Evolutionary conservation across 2,888 invertebrate genomes (phyloP), one percentile per base, ranked within the genome.

Genomic region (Serripes groenlandicus): DNA sequence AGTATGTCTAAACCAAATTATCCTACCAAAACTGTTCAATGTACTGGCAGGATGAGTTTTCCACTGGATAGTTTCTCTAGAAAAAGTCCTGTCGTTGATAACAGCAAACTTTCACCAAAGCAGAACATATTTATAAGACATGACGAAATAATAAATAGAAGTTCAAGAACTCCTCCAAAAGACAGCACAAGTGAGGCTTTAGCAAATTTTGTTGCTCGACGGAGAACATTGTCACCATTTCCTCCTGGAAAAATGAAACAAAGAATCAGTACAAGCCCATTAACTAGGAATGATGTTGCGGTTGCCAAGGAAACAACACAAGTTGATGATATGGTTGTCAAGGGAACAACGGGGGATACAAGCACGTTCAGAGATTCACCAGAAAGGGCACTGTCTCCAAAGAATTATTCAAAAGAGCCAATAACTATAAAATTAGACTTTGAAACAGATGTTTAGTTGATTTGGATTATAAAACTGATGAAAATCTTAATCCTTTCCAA

Each of bases 171-270:
- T 3, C n/a, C 54, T 28, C 70, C 54, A 9, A 52, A 68, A 23
- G 66, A 32, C 26, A 37, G 42, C 26, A 62, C 72, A 49, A 71
- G 76, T 30, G 79, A 77, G 34, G 85, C 80, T 9, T 49, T 86
- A 26, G 82, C 82, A 30, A 78, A 62, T 18, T 86, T 86, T 81
- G 82, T 86, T 11, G 85, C 85, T 32, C 71, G 85, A 21, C 70
- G 85, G 37, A 82, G 73, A 66, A 86, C 85, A 18, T 58, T 80
- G 42, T 86, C 85, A 3, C 85, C 85, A 34, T 54, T 56, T 23
- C 15, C 30, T 4, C 30, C 71, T 56, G 37, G 9, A n/a, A 71
- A 54, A 49, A 15, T n/a, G 56, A 28, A n/a, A 28, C 42, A 34
- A 56, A n/a, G 35, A 23, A 28, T 56, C 28, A 73, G 73, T 26